Evolutionary conservation across 37 sponge, comb jelly and placozoan species (phyloP).

Genomic region (Diacarnus erythraeanus): DNA sequence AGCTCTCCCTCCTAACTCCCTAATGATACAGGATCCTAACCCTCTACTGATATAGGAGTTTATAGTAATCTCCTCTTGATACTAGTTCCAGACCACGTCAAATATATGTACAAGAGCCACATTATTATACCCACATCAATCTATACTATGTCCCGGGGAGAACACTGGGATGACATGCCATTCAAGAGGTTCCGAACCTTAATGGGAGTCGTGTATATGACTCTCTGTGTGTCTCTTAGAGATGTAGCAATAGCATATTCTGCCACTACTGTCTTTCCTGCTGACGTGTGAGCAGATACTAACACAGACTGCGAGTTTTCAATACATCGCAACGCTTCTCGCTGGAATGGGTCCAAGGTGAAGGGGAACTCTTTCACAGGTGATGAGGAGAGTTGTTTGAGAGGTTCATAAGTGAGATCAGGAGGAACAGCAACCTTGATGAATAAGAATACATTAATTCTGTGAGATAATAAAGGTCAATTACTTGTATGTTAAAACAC

Average conservation of each 20-base stretch:
- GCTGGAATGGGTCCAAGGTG: slow-evolving; percentile 93
- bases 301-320: slow-evolving; percentile 94
- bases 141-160: no score
- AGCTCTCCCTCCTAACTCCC: no score
- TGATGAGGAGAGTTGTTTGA: slow-evolving; percentile 32
- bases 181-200: slow-evolving; percentile 63
- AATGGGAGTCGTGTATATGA: slow-evolving; percentile 99
- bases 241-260: slow-evolving; percentile 98
- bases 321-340: slow-evolving; percentile 88
- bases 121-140: no score
- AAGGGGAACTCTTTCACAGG: slow-evolving; percentile 80
- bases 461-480: no score
- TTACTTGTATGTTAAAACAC: no score
- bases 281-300: slow-evolving; percentile 97
- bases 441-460: no score
- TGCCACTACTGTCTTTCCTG: slow-evolving; percentile 98
- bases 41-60: no score
- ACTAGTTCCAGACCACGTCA: no score
- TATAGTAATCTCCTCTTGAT: no score
- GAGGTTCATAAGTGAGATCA: slow-evolving; percentile 32
- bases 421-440: slow-evolving; percentile 69
- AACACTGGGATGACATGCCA: no score
- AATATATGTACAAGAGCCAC: no score
- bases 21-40: no score
- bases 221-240: slow-evolving; percentile 91